Evolutionary conservation across 2,888 invertebrate genomes (phyloP), one percentile per base, ranked within the genome.

Genomic region (Metellina segmentata): DNA sequence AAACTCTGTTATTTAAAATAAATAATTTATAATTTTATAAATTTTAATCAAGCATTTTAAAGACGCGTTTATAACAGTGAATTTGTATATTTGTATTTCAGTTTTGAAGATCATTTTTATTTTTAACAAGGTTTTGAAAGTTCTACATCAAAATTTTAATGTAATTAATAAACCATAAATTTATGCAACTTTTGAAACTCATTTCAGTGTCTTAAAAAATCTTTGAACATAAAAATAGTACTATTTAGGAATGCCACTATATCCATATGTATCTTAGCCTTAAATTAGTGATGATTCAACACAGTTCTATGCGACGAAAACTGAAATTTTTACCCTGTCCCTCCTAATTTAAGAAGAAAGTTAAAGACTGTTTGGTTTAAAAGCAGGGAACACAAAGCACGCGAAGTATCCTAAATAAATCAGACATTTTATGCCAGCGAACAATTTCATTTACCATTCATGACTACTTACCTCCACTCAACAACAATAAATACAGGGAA

Each of bases 321-420:
- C 34, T 34, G 34, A 34, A 34, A 34, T 34, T 34, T 34, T 34
- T 2, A 34, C 4, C 34, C 34, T 53, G 74, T 85, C 85, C 90
- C 90, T 90, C 90, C 90, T 70, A 75, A 74, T 86, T 90, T 86
- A 74, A 90, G 90, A 90, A 69, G 81, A 81, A 86, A 90, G 81
- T 78, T 86, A 90, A 85, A 90, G 90, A 90, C 90, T 90, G 90
- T 90, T 90, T 90, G 90, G 85, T 90, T 81, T 75, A 71, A 49
- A 81, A 53, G 52, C 52, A 81, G 13, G 13, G 61, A 19, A 61
- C 19, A 81, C 16, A 78, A 51, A 61, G 61, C 61, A 61, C 61
- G 61, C 61, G 61, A 61, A 9, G 16, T 6, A 16, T 61, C 16
- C 61, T 61, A 61, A 16, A 61, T 16, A 61, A 61, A 16, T 11